Base-by-base conservation (phyloP, 2,888 invertebrate species). In the Maniola hyperantus region DNA sequence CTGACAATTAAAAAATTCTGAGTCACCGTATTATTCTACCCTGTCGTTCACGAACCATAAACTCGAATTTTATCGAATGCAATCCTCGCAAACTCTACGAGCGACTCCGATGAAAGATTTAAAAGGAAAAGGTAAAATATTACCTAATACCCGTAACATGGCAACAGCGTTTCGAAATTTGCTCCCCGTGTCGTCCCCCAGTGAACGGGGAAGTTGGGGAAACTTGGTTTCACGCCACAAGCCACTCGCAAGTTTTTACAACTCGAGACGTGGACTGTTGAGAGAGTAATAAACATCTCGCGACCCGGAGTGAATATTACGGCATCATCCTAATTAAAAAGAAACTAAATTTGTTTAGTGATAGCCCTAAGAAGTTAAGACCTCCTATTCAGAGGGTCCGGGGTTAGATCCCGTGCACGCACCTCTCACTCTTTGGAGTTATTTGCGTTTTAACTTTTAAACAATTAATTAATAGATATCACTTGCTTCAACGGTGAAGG, bases 91-190 rank as follows among this genome's bases (percentile, higher is more conserved):
- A 44, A 65, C 26, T 26, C 26, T 33, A 39, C 39, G 39, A 44
- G 20, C 33, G 53, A 59, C 44, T 51, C 53, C 48, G n/a, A 53
- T 48, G 46, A 65, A 65, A 53, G 33, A 82, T 83, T 79, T 60
- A 13, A 44, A 60, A 46, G 59, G 13, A 51, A 64, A 68, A 57
- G 51, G 44, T 67, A 83, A 85, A 84, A 84, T 81, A 86, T 87
- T 87, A 85, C 83, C 80, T 82, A 84, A 88, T 88, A 78, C 79
- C 65, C 79, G 80, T 83, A 79, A 83, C 82, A 80, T 72, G 76
- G 76, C 79, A 78, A 78, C 79, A 76, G 76, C 72, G 76, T 81
- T 83, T 75, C 73, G 77, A 81, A 84, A 76, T 81, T 81, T 73
- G 65, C 74, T 73, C 79, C 79, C 76, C 26, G n/a, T 15, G 0